phyloP scores from a whole-genome alignment of 1,140 invertebrate genomes.

The Heliconius eleuchia region DNA sequence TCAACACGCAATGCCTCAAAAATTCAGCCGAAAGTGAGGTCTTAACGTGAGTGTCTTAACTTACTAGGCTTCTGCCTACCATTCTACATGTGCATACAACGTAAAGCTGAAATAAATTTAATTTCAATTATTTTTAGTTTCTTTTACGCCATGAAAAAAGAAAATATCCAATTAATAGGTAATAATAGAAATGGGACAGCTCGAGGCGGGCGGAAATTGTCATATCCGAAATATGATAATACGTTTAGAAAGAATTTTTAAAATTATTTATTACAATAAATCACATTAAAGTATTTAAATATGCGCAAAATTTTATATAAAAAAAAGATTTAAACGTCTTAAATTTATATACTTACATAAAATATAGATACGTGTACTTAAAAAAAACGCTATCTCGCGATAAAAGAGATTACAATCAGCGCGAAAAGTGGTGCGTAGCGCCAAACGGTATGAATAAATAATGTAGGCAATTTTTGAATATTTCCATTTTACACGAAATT shows the following conservation, averaged over 20 bases:
- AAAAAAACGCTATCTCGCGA: not conserved
- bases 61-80: not conserved
- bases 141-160: no score
- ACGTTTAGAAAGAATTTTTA: no score
- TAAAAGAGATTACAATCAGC: slow-evolving; percentile 11
- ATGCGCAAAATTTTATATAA: no score
- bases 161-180: no score
- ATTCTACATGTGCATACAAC: not conserved
- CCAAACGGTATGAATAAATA: not conserved
- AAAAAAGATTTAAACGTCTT: not conserved
- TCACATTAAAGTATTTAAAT: no score
- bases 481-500: not conserved
- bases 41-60: not conserved
- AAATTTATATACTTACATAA: not conserved
- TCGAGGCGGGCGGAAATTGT: no score
- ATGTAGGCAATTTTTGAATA: not conserved
- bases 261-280: no score
- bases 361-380: not conserved
- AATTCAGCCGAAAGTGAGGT: no score
- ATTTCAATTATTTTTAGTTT: no score
- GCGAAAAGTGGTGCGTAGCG: slow-evolving; percentile 2
- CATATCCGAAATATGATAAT: no score
- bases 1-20: no score
- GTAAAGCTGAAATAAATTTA: not conserved
- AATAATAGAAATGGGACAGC: no score